Percentiles rank a stretch among this genome's conserved stretches.
Evolutionary conservation across 37 sponge, comb jelly and placozoan genomes (phyloP).

Genomic region (Geodia barretti): DNA sequence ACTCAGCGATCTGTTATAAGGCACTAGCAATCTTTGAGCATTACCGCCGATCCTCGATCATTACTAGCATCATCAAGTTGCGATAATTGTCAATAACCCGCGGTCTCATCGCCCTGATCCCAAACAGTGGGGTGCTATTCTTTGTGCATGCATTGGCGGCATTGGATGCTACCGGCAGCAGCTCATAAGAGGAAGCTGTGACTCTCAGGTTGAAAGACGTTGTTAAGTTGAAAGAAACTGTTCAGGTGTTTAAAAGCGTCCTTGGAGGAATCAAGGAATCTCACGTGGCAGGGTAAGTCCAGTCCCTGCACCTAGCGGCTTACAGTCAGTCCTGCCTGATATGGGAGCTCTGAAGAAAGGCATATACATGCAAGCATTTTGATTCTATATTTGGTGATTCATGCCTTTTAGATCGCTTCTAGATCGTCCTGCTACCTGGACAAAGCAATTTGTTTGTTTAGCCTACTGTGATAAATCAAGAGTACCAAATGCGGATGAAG

Average conservation of each 20-base stretch:
- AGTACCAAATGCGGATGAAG: neutral
- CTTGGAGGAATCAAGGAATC: neutral
- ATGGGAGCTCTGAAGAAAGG: neutral
- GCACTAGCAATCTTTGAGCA: no score
- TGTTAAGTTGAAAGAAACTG: neutral
- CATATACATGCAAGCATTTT: no score
- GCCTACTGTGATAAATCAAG: conserved; percentile 4
- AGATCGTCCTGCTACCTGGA: neutral
- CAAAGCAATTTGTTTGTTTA: conserved; percentile 3
- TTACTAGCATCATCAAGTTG: neutral
- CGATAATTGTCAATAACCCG: neutral
- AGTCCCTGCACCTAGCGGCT: neutral
- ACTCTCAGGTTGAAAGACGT: neutral
- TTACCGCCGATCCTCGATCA: neutral
- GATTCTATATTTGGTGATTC: no score
- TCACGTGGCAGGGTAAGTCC: neutral
- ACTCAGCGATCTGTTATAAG: no score
- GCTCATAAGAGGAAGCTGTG: neutral
- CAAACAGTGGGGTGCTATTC: neutral
- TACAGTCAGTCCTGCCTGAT: neutral
- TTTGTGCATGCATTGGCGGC: no score
- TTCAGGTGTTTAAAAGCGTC: neutral
- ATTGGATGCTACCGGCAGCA: neutral
- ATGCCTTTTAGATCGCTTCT: no score
- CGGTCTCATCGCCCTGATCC: neutral